A percentile compares a stretch with the other conserved stretches of the same genome.
phyloP scores from a whole-genome alignment of 2,113 vertebrate genomes.

The Hymenochirus boettgeri region DNA sequence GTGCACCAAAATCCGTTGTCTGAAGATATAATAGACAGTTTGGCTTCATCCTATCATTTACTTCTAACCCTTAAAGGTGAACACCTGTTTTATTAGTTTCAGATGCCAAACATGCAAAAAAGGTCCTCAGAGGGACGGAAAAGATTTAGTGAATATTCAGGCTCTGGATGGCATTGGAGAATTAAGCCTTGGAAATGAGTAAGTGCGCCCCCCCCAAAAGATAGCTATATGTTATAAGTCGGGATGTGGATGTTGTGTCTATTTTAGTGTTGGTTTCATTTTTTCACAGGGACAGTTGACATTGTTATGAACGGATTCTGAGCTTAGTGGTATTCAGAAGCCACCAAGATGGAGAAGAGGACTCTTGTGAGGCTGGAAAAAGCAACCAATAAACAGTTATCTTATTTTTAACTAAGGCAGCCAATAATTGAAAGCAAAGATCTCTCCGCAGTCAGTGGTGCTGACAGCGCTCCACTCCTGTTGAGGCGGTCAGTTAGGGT shows the following conservation, averaged over 20 bases:
- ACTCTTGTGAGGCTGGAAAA: slow-evolving; percentile 26
- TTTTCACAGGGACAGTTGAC: slow-evolving; percentile 42
- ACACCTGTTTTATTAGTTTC: background rate
- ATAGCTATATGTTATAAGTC: too few relatives aligned
- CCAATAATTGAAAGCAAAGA: too few relatives aligned
- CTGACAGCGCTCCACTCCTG: too few relatives aligned
- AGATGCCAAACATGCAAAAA: slow-evolving; percentile 47
- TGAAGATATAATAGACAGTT: too few relatives aligned
- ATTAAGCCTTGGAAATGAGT: slow-evolving; percentile 72
- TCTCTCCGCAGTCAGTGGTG: too few relatives aligned
- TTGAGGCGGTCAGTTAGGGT: too few relatives aligned
- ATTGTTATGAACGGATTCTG: slow-evolving; percentile 28
- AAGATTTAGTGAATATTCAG: slow-evolving; percentile 85
- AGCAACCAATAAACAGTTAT: too few relatives aligned
- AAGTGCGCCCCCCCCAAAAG: slow-evolving; percentile 55
- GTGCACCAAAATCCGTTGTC: too few relatives aligned
- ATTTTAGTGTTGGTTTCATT: background rate
- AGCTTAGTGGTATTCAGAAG: background rate
- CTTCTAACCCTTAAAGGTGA: too few relatives aligned
- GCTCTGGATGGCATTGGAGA: slow-evolving; percentile 82
- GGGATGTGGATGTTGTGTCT: background rate
- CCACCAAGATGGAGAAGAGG: slow-evolving; percentile 10
- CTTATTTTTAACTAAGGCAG: too few relatives aligned
- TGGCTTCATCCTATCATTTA: too few relatives aligned
- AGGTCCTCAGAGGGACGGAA: slow-evolving; percentile 58